Conservation (phyloP, 2,113 vertebrate genomes). For the Zosterops hypoxanthus region DNA sequence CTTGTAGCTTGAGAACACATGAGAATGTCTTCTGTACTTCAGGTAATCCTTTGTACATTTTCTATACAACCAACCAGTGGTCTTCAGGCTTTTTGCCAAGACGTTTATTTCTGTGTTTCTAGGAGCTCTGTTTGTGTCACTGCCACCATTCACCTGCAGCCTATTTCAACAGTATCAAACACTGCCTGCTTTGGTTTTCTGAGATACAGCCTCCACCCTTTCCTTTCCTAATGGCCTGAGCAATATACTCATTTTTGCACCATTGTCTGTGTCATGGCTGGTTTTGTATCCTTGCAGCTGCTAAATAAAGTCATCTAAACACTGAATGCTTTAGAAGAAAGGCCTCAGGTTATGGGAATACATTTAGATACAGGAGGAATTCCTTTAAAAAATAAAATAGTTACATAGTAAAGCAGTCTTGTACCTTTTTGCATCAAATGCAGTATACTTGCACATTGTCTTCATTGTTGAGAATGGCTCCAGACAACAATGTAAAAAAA, state of each 20-base stretch:
- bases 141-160: not conserved
- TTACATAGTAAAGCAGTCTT: not conserved
- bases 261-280: not conserved
- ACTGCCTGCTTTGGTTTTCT: not conserved
- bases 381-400: not conserved
- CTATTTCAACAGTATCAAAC: not conserved
- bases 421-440: not conserved
- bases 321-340: not conserved
- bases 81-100: not conserved
- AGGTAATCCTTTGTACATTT: not conserved
- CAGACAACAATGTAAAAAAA: not conserved
- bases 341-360: not conserved
- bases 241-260: not conserved
- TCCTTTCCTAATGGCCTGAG: not conserved
- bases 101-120: not conserved
- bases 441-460: not conserved
- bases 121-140: not conserved
- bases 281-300: not conserved
- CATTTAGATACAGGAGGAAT: not conserved
- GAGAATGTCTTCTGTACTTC: not conserved
- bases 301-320: not conserved
- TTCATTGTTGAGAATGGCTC: not conserved
- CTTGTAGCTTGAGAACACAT: not conserved
- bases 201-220: not conserved
- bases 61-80: accelerated